Evolutionary conservation across 2,888 invertebrate genomes (phyloP).

Genomic region (Drosophila meridiana): DNA sequence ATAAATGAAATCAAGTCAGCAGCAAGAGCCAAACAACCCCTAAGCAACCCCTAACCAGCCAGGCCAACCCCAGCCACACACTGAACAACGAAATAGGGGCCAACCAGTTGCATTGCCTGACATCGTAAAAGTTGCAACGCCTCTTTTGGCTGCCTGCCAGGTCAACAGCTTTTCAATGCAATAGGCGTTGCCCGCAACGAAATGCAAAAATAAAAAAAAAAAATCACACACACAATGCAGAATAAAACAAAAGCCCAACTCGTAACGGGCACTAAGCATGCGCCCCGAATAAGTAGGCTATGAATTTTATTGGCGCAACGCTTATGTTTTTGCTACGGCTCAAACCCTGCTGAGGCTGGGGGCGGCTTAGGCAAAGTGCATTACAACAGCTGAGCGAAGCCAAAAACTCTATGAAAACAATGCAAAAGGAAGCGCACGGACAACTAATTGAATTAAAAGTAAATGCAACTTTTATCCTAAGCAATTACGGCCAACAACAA

Average conservation of each 20-base stretch:
- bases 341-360: conserved; percentile 3
- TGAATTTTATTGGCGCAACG: conserved; percentile 53
- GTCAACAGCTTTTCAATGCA: conserved; percentile 42
- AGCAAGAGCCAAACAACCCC: conserved; percentile 3
- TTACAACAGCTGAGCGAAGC: conserved; percentile 27
- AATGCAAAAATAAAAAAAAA: conserved; percentile 6
- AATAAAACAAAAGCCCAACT: conserved; percentile 12
- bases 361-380: conserved; percentile 51
- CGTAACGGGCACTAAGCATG: conserved; percentile 54
- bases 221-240: neutral
- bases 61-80: conserved; percentile 13
- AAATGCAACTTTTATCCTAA: conserved; percentile 79
- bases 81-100: neutral
- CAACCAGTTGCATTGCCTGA: conserved; percentile 64
- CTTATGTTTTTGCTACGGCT: conserved; percentile 48
- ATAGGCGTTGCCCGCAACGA: conserved; percentile 56
- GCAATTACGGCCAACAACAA: conserved; percentile 62
- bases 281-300: conserved; percentile 62
- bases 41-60: conserved; percentile 7
- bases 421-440: conserved; percentile 45
- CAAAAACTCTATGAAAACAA: conserved; percentile 48
- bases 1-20: conserved; percentile 1
- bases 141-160: conserved; percentile 67
- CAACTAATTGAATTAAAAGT: conserved; percentile 79
- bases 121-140: conserved; percentile 51